A percentile compares a stretch with the other conserved stretches of the same genome.
phyloP scores from a whole-genome alignment of 2,797 vertebrate species.

The Phrynocephalus vlangalii region DNA sequence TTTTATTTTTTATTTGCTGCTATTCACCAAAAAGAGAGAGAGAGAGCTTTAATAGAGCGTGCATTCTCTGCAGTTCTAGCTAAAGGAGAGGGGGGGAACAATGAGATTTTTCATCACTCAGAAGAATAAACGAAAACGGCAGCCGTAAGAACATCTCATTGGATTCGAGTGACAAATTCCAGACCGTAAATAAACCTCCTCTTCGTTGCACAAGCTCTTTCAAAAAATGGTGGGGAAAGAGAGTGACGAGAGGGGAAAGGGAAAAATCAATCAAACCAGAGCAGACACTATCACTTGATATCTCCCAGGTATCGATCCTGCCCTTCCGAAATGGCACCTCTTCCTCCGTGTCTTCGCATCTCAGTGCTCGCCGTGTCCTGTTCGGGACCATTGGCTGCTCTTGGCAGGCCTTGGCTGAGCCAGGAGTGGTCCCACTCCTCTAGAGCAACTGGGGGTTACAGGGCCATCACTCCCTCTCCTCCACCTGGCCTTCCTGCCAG shows the following conservation, averaged over 20 bases:
- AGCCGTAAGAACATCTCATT: neutral
- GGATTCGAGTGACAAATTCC: neutral
- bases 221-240: neutral
- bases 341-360: neutral
- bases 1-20: constrained; percentile 8
- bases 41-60: neutral
- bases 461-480: no score
- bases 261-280: neutral
- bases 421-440: neutral
- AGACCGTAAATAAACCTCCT: neutral
- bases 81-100: neutral
- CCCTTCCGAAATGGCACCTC: neutral
- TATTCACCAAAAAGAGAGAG: no score
- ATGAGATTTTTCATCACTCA: neutral
- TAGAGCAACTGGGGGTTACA: no score
- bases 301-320: neutral
- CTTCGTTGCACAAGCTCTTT: neutral
- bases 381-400: neutral
- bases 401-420: neutral
- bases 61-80: neutral
- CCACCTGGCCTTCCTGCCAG: no score
- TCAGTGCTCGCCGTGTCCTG: no score
- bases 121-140: neutral
- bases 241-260: no score
- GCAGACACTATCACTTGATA: neutral